These are phyloP conservation scores for Iguana delicatissima DNA, from an alignment of 2,797 vertebrate species.

Conservation along the genomic window DNA sequence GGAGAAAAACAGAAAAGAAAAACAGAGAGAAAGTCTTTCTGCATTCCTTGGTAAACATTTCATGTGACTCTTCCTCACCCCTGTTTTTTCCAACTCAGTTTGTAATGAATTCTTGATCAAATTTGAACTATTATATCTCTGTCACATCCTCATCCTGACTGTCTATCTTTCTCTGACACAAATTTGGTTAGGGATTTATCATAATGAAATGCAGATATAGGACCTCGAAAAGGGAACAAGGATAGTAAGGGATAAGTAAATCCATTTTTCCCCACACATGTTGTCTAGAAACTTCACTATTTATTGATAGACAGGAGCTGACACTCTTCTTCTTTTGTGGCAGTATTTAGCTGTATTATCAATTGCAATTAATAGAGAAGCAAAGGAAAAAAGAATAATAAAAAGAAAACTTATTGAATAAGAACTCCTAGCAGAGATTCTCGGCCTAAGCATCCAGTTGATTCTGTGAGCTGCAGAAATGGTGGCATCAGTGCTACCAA, in stretches of 20 bases:
- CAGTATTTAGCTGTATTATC: slow-evolving; percentile 1
- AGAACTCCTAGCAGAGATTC: neutral
- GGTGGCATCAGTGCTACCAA: neutral
- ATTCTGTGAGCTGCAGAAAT: neutral
- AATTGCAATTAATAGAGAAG: neutral
- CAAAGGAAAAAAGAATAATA: neutral
- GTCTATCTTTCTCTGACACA: neutral
- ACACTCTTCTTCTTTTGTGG: neutral
- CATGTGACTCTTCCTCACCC: neutral
- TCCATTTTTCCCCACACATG: neutral
- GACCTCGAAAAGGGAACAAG: too few species aligned
- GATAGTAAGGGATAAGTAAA: neutral
- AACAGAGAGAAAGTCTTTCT: neutral
- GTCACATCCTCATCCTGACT: too few species aligned
- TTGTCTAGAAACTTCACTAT: neutral
- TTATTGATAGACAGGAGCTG: slow-evolving; percentile 22
- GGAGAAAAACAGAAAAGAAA: neutral
- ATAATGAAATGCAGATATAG: neutral
- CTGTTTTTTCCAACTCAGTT: neutral
- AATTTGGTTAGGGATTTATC: neutral
- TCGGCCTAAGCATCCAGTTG: neutral
- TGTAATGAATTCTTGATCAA: neutral
- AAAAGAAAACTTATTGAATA: slow-evolving; percentile 17
- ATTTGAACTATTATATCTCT: neutral
- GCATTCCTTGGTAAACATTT: neutral